Conservation (phyloP, 2,113 vertebrate genomes). For the Mustela lutreola region DNA sequence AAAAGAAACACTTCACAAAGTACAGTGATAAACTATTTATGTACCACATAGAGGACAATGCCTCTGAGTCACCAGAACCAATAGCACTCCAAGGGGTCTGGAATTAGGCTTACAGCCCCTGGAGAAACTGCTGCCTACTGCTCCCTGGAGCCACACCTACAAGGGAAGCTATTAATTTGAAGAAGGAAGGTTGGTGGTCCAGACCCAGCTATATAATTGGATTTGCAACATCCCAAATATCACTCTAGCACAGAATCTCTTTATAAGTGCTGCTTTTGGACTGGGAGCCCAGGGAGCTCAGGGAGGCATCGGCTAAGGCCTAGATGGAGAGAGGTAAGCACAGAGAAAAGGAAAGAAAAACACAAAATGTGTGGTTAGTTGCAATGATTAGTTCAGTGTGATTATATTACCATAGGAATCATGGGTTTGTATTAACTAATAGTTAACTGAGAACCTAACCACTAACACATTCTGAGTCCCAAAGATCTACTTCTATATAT, state of each 20-base stretch:
- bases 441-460: not conserved
- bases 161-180: not conserved
- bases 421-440: not conserved
- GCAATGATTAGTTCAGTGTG: not conserved
- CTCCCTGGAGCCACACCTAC: not conserved
- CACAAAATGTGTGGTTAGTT: not conserved
- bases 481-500: not conserved
- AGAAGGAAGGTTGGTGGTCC: not conserved
- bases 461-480: not conserved
- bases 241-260: not conserved
- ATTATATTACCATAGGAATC: not conserved
- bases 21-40: not conserved
- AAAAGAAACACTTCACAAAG: not conserved
- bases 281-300: fast-evolving
- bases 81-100: not conserved
- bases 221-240: not conserved
- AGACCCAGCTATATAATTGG: not conserved
- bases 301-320: not conserved
- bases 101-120: not conserved
- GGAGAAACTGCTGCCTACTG: not conserved
- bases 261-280: not conserved
- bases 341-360: not conserved
- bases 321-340: not conserved
- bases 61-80: not conserved
- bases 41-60: not conserved